A percentile compares a stretch with the other conserved stretches of the same genome.
phyloP scores from a whole-genome alignment of 2,888 invertebrate genomes.

The Dusona sp. region DNA sequence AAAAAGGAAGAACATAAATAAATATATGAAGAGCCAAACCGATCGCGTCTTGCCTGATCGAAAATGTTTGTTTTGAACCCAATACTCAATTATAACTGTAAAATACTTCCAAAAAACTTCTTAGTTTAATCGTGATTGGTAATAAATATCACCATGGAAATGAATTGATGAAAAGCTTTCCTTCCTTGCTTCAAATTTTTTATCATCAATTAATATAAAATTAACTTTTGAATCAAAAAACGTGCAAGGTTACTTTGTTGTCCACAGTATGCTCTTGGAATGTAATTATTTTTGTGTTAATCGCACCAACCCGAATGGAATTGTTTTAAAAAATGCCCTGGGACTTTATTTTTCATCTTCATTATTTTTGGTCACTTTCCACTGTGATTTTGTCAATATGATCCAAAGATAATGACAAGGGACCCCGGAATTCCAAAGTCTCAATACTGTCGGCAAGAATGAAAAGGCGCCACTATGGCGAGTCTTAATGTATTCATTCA shows the following conservation, averaged over 20 bases:
- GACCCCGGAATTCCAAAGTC: neutral
- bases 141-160: neutral
- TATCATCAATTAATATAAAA: neutral
- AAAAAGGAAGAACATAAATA: no score
- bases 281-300: no score
- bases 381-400: neutral
- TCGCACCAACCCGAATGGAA: neutral
- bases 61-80: no score
- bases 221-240: neutral
- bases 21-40: no score
- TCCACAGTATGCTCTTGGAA: no score
- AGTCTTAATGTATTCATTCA: neutral
- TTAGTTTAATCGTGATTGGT: no score
- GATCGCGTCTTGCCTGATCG: no score
- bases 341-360: neutral
- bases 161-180: neutral
- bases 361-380: neutral
- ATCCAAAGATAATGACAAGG: neutral
- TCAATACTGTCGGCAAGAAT: neutral
- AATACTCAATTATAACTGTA: no score
- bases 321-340: neutral
- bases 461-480: neutral
- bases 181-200: neutral
- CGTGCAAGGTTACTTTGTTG: no score
- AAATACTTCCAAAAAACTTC: no score